These are phyloP conservation scores for Diploscapter pachys DNA, from an alignment of 1,140 invertebrate species.

Conservation along the genomic window DNA sequence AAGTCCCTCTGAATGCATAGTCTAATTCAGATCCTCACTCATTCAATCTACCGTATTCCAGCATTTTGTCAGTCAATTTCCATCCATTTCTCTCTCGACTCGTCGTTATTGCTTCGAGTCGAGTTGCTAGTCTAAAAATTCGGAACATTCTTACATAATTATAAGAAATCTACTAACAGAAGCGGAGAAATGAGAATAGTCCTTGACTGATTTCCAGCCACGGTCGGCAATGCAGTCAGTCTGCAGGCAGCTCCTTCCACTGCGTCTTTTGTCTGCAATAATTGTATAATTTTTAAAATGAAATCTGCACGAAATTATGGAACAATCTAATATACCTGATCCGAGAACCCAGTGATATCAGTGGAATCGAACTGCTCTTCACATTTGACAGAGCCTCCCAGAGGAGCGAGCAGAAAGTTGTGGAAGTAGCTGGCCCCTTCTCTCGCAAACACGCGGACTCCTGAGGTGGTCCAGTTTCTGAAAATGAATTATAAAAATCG, in stretches of 20 bases:
- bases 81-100: not conserved
- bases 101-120: constrained; percentile 21
- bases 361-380: constrained; percentile 28
- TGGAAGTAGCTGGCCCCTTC: constrained; percentile 38
- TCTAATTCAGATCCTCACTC: not conserved
- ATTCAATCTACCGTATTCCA: constrained; percentile 31
- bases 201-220: not conserved
- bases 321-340: constrained; percentile 1
- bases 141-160: not conserved
- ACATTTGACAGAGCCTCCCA: constrained; percentile 27
- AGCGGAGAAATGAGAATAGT: constrained; percentile 20
- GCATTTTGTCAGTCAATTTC: constrained; percentile 29
- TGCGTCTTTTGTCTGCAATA: constrained; percentile 3
- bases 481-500: not conserved
- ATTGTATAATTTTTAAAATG: too few relatives aligned
- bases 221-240: constrained; percentile 31
- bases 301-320: not conserved
- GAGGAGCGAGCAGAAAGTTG: constrained; percentile 25
- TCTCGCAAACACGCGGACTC: constrained; percentile 35
- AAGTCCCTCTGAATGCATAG: constrained; percentile 16
- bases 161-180: constrained; percentile 14
- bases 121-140: constrained; percentile 19
- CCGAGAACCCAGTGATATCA: constrained; percentile 21
- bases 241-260: constrained; percentile 24
- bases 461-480: constrained; percentile 23